phyloP scores from a whole-genome alignment of 2,888 invertebrate genomes.

The Empis stercorea region DNA sequence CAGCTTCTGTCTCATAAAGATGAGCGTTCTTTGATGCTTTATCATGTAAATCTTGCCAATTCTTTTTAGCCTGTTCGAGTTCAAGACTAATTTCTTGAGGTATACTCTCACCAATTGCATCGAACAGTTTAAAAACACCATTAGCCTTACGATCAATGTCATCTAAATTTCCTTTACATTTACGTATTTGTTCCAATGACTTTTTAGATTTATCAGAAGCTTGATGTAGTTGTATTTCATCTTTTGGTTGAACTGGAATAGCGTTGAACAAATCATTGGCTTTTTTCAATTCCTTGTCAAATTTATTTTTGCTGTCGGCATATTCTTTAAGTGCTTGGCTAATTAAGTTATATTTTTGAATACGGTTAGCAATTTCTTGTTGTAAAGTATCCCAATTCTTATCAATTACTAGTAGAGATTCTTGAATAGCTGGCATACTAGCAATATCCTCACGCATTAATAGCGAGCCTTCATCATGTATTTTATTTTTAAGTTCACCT shows the following conservation, averaged over 20 bases:
- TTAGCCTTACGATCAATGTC: constrained; percentile 60
- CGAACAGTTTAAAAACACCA: constrained; percentile 35
- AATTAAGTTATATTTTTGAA: constrained; percentile 58
- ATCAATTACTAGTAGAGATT: constrained; percentile 62
- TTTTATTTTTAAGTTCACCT: constrained; percentile 48
- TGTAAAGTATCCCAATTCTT: constrained; percentile 69
- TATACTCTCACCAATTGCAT: constrained; percentile 39
- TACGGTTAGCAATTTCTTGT: constrained; percentile 58
- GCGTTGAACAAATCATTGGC: constrained; percentile 52
- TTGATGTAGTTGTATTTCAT: constrained; percentile 57
- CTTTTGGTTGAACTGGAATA: constrained; percentile 53
- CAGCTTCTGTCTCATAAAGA: constrained; percentile 72
- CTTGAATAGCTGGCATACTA: constrained; percentile 68
- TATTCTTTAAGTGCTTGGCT: constrained; percentile 63
- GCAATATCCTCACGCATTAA: constrained; percentile 71
- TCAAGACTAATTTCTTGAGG: constrained; percentile 35
- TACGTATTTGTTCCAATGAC: constrained; percentile 59
- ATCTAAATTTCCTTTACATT: constrained; percentile 61
- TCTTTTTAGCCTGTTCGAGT: constrained; percentile 47
- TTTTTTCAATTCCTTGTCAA: constrained; percentile 55
- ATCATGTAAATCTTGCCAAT: constrained; percentile 60
- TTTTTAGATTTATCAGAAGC: constrained; percentile 63
- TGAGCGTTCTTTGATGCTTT: constrained; percentile 60
- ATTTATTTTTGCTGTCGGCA: constrained; percentile 55
- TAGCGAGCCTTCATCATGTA: constrained; percentile 66